Evolutionary conservation across 2,113 vertebrate genomes (phyloP).

Genomic region (Sinocyclocheilus rhinocerous): DNA sequence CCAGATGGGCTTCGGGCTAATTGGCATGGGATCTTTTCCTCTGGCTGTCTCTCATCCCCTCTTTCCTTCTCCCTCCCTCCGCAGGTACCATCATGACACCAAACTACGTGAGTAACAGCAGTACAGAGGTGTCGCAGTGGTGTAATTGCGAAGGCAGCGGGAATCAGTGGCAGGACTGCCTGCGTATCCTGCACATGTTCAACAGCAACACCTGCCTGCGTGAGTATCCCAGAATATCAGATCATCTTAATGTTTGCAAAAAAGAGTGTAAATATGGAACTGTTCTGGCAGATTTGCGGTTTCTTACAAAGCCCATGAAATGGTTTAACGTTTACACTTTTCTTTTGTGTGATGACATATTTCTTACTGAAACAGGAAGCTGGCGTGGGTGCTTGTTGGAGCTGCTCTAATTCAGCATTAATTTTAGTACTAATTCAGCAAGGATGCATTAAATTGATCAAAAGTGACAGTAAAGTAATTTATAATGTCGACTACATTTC

Average conservation of each 20-base stretch:
- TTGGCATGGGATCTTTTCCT: constrained; percentile 25
- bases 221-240: constrained; percentile 77
- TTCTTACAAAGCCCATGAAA: not conserved
- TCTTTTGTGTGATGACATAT: not conserved
- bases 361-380: not conserved
- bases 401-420: no score
- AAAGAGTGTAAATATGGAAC: not conserved
- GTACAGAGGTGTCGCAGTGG: constrained; percentile 85
- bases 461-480: no score
- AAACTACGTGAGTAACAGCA: constrained; percentile 90
- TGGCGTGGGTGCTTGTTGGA: no score
- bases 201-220: constrained; percentile 88
- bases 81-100: constrained; percentile 93
- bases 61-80: not conserved
- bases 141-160: constrained; percentile 91
- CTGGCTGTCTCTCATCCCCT: constrained; percentile 9
- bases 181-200: constrained; percentile 84
- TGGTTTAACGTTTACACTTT: not conserved
- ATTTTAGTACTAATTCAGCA: not conserved
- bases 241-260: not conserved
- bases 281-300: not conserved
- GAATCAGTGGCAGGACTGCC: constrained; percentile 90
- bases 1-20: constrained; percentile 42
- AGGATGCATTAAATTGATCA: not conserved
- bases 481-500: no score